phyloP scores from a whole-genome alignment of 1,140 invertebrate species.

The Zaprionus davidi region DNA sequence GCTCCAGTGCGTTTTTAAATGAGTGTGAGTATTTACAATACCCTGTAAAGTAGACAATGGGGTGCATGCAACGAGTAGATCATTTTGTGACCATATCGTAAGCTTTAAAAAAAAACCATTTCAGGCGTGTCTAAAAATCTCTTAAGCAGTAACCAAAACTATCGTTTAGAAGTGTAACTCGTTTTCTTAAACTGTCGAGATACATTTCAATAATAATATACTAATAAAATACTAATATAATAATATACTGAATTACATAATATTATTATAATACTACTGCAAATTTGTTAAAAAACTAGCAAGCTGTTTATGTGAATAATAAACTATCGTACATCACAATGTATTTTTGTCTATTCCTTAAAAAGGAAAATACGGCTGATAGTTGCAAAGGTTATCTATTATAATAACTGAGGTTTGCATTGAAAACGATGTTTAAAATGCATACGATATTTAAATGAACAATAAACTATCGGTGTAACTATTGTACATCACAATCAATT shows the following conservation, averaged over 20 bases:
- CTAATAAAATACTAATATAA: no score
- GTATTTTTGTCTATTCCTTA: not conserved
- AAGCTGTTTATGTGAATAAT: not conserved
- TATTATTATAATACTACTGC: no score
- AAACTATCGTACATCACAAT: not conserved
- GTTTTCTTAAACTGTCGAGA: no score
- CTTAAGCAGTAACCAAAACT: not conserved
- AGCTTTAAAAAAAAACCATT: not conserved
- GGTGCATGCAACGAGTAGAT: not conserved
- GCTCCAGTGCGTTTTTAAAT: slow-evolving; percentile 17
- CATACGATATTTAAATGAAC: not conserved
- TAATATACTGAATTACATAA: no score
- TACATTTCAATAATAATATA: no score
- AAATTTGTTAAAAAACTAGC: no score
- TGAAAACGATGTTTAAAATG: no score
- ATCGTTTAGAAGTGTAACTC: not conserved
- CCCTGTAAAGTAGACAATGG: slow-evolving; percentile 2
- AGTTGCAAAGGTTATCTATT: no score
- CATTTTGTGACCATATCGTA: no score
- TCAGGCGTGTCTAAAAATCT: not conserved
- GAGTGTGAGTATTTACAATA: slow-evolving; percentile 23
- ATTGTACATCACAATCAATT: not conserved
- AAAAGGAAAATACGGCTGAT: no score
- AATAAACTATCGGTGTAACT: not conserved
- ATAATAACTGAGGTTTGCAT: no score